Conservation (phyloP, 1,140 invertebrate genomes). For the Hypothenemus hampei region DNA sequence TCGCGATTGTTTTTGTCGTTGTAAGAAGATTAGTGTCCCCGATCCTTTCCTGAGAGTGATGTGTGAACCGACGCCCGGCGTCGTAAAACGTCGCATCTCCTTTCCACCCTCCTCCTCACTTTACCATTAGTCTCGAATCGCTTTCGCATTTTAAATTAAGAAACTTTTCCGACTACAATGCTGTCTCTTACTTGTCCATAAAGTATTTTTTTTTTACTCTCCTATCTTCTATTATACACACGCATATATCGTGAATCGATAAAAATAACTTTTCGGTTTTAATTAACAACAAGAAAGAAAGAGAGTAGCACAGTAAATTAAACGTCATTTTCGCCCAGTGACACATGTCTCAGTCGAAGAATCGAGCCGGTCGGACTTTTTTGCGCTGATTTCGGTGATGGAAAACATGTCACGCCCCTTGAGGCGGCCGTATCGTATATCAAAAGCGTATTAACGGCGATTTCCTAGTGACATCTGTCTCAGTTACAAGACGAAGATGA, state of each 20-base stretch:
- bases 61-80: conserved; percentile 39
- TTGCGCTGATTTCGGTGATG: conserved; percentile 5
- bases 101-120: conserved; percentile 25
- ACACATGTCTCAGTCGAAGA: conserved; percentile 1
- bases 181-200: too few relatives aligned
- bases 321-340: conserved; percentile 2
- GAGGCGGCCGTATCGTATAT: conserved; percentile 1
- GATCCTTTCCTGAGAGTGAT: conserved; percentile 41
- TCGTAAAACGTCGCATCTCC: conserved; percentile 4
- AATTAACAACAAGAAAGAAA: conserved; percentile 3
- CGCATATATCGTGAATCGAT: not conserved
- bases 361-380: conserved; percentile 5
- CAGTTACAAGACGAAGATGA: conserved; percentile 1
- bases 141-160: conserved; percentile 23
- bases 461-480: conserved; percentile 6
- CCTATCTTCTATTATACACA: too few relatives aligned
- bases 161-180: not conserved
- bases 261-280: not conserved
- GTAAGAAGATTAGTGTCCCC: conserved; percentile 42
- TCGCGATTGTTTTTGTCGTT: conserved; percentile 44
- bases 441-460: conserved; percentile 10
- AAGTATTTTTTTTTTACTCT: too few relatives aligned
- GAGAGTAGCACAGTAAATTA: conserved; percentile 13
- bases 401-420: conserved; percentile 1
- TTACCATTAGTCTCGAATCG: conserved; percentile 20